These are phyloP conservation scores for Carcharodon carcharias DNA, from an alignment of 2,797 vertebrate genomes.

Conservation along the genomic window DNA sequence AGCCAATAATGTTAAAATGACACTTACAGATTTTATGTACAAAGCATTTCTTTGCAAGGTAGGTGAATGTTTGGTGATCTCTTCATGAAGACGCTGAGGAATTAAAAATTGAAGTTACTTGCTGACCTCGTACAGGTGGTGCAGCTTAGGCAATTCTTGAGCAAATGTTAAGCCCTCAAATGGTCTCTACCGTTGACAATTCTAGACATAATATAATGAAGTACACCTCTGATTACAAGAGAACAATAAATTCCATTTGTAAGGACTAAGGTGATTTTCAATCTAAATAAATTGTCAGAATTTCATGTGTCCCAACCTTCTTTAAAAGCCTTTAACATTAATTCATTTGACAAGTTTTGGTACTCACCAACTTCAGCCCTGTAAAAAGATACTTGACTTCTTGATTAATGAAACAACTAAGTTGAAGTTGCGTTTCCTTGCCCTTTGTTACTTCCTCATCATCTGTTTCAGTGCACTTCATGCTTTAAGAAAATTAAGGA, in stretches of 20 bases:
- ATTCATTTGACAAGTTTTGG: neutral
- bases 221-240: neutral
- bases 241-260: neutral
- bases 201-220: neutral
- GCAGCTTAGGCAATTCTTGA: neutral
- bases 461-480: conserved; percentile 97
- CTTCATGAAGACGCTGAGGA: conserved; percentile 87
- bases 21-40: conserved; percentile 93
- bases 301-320: neutral
- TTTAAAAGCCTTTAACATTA: neutral
- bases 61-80: conserved; percentile 93
- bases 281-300: neutral
- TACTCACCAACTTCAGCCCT: conserved; percentile 83
- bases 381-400: conserved; percentile 98
- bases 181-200: neutral
- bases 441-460: conserved; percentile 91
- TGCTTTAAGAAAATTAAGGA: conserved; percentile 72
- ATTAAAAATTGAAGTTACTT: conserved; percentile 22
- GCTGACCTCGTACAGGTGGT: neutral
- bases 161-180: neutral
- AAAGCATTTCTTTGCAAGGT: conserved; percentile 90
- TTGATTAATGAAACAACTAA: conserved; percentile 98
- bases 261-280: neutral
- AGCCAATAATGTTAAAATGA: neutral
- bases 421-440: conserved; percentile 89